A percentile compares a stretch with the other conserved stretches of the same genome.
Evolutionary conservation across 2,888 invertebrate species (phyloP).

Genomic region (Aproaerema taeniolella): DNA sequence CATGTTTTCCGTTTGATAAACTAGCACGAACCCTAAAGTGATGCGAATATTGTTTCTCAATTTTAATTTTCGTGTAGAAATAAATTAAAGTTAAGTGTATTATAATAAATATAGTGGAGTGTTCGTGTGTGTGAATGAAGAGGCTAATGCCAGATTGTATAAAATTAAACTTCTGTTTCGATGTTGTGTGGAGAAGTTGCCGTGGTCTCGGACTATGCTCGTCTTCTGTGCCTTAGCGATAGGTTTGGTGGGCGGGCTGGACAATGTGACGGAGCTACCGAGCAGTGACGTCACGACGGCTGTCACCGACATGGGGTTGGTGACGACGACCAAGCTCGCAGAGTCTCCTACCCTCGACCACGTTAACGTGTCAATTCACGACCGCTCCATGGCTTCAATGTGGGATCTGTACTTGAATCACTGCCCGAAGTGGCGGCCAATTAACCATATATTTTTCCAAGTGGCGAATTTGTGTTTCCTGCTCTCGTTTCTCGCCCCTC

Average conservation of each 20-base stretch:
- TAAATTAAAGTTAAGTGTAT: conserved; percentile 4
- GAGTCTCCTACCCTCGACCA: conserved; percentile 45
- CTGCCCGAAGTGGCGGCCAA: conserved; percentile 81
- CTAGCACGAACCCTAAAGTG: too few species aligned
- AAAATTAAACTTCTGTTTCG: too few species aligned
- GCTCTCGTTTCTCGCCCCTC: conserved; percentile 88
- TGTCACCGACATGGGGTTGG: conserved; percentile 56
- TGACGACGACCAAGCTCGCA: conserved; percentile 51
- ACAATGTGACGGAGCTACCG: conserved; percentile 58
- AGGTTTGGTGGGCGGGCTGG: conserved; percentile 64
- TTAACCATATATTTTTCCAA: conserved; percentile 91
- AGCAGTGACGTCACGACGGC: conserved; percentile 54
- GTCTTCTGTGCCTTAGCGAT: conserved; percentile 72
- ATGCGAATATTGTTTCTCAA: conserved; percentile 3
- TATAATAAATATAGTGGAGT: conserved; percentile 6
- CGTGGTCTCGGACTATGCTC: conserved; percentile 67
- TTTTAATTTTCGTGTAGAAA: conserved; percentile 7
- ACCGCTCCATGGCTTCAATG: conserved; percentile 67
- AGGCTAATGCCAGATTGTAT: conserved; percentile 65
- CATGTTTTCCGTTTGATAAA: too few species aligned
- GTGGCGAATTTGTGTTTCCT: conserved; percentile 90
- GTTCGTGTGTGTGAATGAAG: conserved; percentile 22
- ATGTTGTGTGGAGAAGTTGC: conserved; percentile 38
- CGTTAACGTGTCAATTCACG: conserved; percentile 64
- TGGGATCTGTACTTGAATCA: conserved; percentile 74